phyloP scores from a whole-genome alignment of 2,797 vertebrate species.

The Podargus strigoides region DNA sequence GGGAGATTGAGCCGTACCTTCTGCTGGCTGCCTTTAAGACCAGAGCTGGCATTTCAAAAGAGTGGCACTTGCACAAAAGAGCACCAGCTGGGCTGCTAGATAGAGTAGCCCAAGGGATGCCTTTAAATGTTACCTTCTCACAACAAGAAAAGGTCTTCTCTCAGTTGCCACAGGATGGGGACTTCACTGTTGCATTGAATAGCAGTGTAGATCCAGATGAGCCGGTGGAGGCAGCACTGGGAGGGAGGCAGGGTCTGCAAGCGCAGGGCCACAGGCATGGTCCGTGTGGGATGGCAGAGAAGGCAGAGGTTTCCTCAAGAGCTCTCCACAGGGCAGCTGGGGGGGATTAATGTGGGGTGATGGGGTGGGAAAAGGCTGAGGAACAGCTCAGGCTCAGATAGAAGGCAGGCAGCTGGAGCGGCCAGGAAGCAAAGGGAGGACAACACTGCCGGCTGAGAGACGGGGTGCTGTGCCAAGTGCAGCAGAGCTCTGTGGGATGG shows the following conservation, averaged over 20 bases:
- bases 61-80: conserved; percentile 63
- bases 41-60: conserved; percentile 71
- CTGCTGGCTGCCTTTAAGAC: conserved; percentile 43
- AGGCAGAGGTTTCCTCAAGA: background rate
- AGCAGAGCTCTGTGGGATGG: background rate
- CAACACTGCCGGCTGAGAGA: accelerated
- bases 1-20: conserved; percentile 12
- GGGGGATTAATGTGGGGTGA: background rate
- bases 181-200: background rate
- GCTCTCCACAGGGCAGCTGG: background rate
- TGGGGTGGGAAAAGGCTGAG: background rate
- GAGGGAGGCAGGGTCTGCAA: background rate
- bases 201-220: background rate
- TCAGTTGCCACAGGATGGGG: background rate
- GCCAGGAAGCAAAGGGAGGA: background rate
- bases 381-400: background rate
- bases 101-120: conserved; percentile 46
- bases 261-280: background rate
- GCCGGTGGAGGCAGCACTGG: background rate
- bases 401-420: background rate
- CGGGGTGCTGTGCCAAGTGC: background rate
- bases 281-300: accelerated
- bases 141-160: conserved; percentile 42
- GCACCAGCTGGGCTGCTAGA: conserved; percentile 71
- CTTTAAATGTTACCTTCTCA: conserved; percentile 72